A percentile compares a stretch with the other conserved stretches of the same genome.
phyloP scores from a whole-genome alignment of 2,113 vertebrate species.

The Enhydra lutris region DNA sequence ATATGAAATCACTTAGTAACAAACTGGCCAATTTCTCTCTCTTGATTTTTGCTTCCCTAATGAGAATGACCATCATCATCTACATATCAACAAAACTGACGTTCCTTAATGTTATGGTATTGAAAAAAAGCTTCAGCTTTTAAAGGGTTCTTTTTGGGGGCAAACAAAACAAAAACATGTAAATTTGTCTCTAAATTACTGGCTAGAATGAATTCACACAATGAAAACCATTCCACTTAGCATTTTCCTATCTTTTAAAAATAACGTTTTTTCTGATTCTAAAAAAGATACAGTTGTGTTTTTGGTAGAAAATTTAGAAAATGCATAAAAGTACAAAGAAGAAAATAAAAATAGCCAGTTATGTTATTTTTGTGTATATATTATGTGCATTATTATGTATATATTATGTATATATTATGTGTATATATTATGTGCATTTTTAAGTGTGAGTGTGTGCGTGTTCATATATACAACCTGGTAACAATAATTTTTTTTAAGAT shows the following conservation, averaged over 20 bases:
- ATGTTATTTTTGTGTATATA: not conserved
- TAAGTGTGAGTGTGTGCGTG: not conserved
- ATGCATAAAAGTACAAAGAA: not conserved
- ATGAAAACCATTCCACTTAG: not conserved
- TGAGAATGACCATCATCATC: not conserved
- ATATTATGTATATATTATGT: no score
- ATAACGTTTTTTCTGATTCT: not conserved
- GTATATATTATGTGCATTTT: no score
- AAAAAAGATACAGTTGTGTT: not conserved
- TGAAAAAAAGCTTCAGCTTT: not conserved
- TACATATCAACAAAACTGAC: not conserved
- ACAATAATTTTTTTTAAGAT: not conserved
- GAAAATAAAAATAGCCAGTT: constrained; percentile 1
- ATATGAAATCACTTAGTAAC: not conserved
- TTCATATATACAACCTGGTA: no score
- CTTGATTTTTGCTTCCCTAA: not conserved
- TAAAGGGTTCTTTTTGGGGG: not conserved
- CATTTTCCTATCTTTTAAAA: not conserved
- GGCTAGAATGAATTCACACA: not conserved
- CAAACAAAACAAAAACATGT: not conserved
- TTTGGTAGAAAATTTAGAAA: not conserved
- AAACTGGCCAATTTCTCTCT: not conserved
- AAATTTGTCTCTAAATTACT: not conserved
- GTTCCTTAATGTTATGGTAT: not conserved
- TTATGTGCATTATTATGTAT: no score